phyloP scores from a whole-genome alignment of 2,797 vertebrate genomes.

The Coracias cyanogaster region DNA sequence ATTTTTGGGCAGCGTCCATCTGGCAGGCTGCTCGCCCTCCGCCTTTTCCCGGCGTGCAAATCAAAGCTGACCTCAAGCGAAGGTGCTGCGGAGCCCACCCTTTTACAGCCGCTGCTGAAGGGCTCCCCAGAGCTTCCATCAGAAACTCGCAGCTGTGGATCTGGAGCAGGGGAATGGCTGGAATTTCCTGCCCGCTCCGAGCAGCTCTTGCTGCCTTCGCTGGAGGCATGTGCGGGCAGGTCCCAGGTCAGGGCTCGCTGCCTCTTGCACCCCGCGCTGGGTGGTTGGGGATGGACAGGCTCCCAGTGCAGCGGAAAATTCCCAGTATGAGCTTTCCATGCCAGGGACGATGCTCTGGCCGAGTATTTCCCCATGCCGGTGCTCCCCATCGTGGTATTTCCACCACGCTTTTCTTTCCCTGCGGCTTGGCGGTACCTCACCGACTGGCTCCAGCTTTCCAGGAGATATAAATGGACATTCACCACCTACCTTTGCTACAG shows the following conservation, averaged over 20 bases:
- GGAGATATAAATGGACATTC: rapidly evolving
- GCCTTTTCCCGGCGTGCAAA: not conserved
- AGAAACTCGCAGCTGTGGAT: not conserved
- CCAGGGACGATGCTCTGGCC: rapidly evolving
- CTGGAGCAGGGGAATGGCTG: not conserved
- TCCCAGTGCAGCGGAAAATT: rapidly evolving
- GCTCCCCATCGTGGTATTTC: rapidly evolving
- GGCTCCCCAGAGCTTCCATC: not conserved
- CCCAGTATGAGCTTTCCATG: not conserved
- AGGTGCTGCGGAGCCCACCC: not conserved
- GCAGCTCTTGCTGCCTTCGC: not conserved
- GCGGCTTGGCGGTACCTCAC: not conserved
- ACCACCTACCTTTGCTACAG: not conserved
- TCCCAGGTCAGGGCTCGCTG: not conserved
- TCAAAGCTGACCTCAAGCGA: not conserved
- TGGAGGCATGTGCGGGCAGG: not conserved
- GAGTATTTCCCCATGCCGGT: rapidly evolving
- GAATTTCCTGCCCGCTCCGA: constrained; percentile 36
- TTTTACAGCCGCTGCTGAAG: not conserved
- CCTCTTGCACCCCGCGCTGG: not conserved
- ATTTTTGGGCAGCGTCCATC: constrained; percentile 18
- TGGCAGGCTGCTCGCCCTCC: not conserved
- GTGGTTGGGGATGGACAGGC: rapidly evolving
- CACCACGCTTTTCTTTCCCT: not conserved
- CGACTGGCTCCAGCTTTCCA: not conserved